Evolutionary conservation across 2,888 invertebrate genomes (phyloP).

Genomic region (Aquatica leii): DNA sequence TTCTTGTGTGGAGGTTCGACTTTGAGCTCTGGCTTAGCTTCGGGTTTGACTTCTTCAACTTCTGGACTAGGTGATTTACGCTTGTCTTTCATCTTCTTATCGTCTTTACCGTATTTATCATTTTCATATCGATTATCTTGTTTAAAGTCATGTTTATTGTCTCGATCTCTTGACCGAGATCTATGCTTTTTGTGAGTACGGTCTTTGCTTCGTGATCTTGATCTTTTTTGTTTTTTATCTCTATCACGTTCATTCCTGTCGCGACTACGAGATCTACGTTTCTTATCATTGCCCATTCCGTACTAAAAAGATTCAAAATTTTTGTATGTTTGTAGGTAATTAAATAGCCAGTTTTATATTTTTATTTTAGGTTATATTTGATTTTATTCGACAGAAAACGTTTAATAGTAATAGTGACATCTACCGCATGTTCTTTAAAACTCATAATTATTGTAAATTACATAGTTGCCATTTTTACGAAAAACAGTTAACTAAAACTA

Average conservation of each 20-base stretch:
- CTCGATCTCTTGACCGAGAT: constrained; percentile 56
- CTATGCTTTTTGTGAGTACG: constrained; percentile 51
- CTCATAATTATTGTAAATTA: too few relatives aligned
- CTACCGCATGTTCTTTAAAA: too few relatives aligned
- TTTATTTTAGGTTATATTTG: too few relatives aligned
- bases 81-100: constrained; percentile 50
- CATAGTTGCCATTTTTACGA: too few relatives aligned
- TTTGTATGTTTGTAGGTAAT: too few relatives aligned
- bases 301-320: too few relatives aligned
- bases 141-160: constrained; percentile 48
- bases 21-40: constrained; percentile 43
- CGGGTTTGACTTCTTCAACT: constrained; percentile 57
- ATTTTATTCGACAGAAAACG: too few relatives aligned
- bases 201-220: constrained; percentile 58
- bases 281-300: constrained; percentile 57
- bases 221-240: constrained; percentile 53
- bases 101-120: constrained; percentile 45
- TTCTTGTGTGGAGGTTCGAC: constrained; percentile 61
- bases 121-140: constrained; percentile 43
- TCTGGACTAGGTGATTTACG: constrained; percentile 57
- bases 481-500: too few relatives aligned
- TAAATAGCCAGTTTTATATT: too few relatives aligned
- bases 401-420: too few relatives aligned
- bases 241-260: constrained; percentile 56
- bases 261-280: constrained; percentile 59